A percentile compares a stretch with the other conserved stretches of the same genome.
phyloP scores from a whole-genome alignment of 2,113 vertebrate genomes.

The Phoenicopterus ruber region DNA sequence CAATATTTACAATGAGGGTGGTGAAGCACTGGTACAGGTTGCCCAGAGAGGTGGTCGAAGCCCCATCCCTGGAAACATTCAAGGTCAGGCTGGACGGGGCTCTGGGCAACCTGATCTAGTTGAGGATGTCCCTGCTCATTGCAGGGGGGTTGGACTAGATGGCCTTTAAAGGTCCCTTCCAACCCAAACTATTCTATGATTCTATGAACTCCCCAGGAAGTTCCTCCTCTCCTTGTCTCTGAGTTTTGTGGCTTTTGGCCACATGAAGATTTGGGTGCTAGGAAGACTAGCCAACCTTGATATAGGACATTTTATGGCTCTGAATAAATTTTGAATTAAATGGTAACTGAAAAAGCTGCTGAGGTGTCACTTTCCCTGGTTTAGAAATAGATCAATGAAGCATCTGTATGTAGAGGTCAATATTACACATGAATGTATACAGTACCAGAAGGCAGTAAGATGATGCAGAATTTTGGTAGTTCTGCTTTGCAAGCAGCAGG shows the following conservation, averaged over 20 bases:
- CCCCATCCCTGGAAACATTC: no score
- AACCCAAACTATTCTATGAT: no score
- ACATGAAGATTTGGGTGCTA: not conserved
- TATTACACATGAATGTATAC: rapidly evolving
- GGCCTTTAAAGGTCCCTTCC: no score
- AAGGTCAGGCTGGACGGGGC: no score
- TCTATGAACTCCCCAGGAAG: not conserved
- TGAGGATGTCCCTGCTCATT: no score
- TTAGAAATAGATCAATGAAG: not conserved
- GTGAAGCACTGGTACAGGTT: no score
- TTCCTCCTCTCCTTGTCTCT: not conserved
- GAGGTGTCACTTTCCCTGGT: not conserved
- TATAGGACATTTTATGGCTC: not conserved
- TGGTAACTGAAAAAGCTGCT: not conserved
- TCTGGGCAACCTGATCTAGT: no score
- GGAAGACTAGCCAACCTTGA: not conserved
- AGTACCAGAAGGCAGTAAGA: not conserved
- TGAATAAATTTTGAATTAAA: not conserved
- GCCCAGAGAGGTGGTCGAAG: no score
- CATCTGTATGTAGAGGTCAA: not conserved
- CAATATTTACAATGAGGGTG: no score
- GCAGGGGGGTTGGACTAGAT: no score
- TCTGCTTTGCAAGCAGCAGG: not conserved
- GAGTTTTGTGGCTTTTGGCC: not conserved
- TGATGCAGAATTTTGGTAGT: not conserved